Conservation (phyloP, 2,113 vertebrate genomes). For the Gadus chalcogrammus region DNA sequence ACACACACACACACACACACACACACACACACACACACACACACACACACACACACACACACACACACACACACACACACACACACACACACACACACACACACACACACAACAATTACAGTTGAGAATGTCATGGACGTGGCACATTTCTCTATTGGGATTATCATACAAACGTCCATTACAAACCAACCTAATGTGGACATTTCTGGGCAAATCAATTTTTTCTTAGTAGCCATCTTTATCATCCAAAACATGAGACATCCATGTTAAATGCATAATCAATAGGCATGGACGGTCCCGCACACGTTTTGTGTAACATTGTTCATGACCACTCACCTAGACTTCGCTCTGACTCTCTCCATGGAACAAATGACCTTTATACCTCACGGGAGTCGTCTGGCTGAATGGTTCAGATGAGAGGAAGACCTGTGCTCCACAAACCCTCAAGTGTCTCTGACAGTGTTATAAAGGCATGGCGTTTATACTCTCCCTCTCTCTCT, state of each 20-base stretch:
- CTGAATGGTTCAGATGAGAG: too few relatives aligned
- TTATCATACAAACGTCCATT: too few relatives aligned
- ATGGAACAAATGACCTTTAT: too few relatives aligned
- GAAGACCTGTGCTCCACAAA: too few relatives aligned
- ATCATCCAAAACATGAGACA: not conserved
- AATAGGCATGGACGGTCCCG: not conserved
- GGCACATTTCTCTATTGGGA: too few relatives aligned
- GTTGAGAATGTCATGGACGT: conserved; percentile 3
- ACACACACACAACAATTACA: conserved; percentile 3
- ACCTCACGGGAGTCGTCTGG: too few relatives aligned
- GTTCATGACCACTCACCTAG: not conserved
- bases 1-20: conserved; percentile 7
- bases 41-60: not conserved
- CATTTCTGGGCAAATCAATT: too few relatives aligned
- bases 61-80: conserved; percentile 3
- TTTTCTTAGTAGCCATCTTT: too few relatives aligned
- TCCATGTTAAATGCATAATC: not conserved
- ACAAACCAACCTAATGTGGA: too few relatives aligned
- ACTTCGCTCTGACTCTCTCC: not conserved
- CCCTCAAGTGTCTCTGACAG: too few relatives aligned
- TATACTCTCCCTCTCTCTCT: not conserved
- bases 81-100: not conserved
- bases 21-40: not conserved
- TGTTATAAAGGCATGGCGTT: not conserved
- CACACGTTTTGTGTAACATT: not conserved